Evolutionary conservation across 2,888 invertebrate species (phyloP), one percentile per base, ranked within the genome.

Genomic region (Epirrhoe alternata): DNA sequence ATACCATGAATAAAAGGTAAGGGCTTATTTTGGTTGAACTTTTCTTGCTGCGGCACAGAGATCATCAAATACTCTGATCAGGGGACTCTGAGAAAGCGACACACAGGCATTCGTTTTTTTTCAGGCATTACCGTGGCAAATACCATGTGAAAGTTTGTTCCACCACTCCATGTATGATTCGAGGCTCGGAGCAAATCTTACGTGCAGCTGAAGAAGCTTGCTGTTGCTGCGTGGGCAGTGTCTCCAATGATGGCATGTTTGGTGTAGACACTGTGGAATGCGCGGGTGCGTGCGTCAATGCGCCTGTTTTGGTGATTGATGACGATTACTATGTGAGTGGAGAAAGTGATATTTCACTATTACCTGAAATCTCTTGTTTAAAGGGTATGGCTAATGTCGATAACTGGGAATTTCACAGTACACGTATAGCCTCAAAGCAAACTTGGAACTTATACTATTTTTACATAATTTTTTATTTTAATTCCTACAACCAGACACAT

Each of bases 271-370:
- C 70, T 0, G 90, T 92, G 1, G 81, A 92, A 71, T 92, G 92
- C 49, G 83, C 84, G 42, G 92, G 92, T 1, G 92, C 92, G 0
- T 92, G 92, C 58, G 91, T 78, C 14, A 92, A 92, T 42, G 92
- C 92, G 0, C 92, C 92, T 0, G 72, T 92, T 6, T 14, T 92
- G 2, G 87, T 82, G 5, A 76, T 92, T 5, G 84, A 92, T 57
- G 92, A 92, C 74, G 92, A 92, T 77, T 92, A 89, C 71, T 92
- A 85, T 69, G 92, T 92, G 62, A 81, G 90, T n/a, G n/a, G n/a
- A n/a, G 24, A 24, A 24, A 24, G 24, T 24, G 24, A 24, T 24
- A 24, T 24, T 24, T 24, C 3, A 24, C 24, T 24, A 24, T 24
- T 24, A 24, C 24, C 24, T 24, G 24, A 24, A 24, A 24, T 1